A percentile compares a stretch with the other conserved stretches of the same genome.
Conservation (phyloP, 1,140 invertebrate species). For the Thereuonema tuberculata region DNA sequence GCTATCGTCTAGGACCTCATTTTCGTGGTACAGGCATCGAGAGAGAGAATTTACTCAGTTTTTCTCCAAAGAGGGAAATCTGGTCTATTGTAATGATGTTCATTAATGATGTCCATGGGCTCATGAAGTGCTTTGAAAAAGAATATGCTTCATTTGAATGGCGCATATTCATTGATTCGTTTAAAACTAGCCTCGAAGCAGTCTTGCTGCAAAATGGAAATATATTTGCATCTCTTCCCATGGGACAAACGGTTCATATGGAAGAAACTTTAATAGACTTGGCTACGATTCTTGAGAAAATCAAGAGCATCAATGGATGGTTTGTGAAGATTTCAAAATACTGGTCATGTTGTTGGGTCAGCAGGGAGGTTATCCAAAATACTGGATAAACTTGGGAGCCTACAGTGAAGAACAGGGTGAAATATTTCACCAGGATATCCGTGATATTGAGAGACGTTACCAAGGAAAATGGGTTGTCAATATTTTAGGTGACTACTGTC, state of each 20-base stretch:
- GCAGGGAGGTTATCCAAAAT: too few relatives aligned
- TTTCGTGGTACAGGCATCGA: constrained; percentile 15
- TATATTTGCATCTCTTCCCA: constrained; percentile 11
- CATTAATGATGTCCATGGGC: too few relatives aligned
- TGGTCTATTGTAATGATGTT: constrained; percentile 14
- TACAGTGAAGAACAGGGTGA: too few relatives aligned
- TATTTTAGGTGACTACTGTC: too few relatives aligned
- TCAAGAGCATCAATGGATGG: constrained; percentile 7
- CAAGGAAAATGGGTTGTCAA: too few relatives aligned
- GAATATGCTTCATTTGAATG: constrained; percentile 12
- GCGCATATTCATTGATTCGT: constrained; percentile 8
- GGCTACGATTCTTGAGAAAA: constrained; percentile 13
- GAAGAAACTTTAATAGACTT: constrained; percentile 14
- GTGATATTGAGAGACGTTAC: too few relatives aligned
- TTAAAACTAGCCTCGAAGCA: constrained; percentile 13
- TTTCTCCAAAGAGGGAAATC: constrained; percentile 13
- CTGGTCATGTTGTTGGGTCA: too few relatives aligned
- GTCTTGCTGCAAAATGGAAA: constrained; percentile 6
- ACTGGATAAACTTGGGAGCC: too few relatives aligned
- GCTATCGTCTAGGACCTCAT: constrained; percentile 11
- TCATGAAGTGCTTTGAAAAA: constrained; percentile 15
- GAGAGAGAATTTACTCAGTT: constrained; percentile 14
- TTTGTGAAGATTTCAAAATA: too few relatives aligned
- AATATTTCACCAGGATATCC: too few relatives aligned
- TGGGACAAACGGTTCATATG: constrained; percentile 11